phyloP scores from a whole-genome alignment of 2,888 invertebrate genomes.

The Tachina fera region DNA sequence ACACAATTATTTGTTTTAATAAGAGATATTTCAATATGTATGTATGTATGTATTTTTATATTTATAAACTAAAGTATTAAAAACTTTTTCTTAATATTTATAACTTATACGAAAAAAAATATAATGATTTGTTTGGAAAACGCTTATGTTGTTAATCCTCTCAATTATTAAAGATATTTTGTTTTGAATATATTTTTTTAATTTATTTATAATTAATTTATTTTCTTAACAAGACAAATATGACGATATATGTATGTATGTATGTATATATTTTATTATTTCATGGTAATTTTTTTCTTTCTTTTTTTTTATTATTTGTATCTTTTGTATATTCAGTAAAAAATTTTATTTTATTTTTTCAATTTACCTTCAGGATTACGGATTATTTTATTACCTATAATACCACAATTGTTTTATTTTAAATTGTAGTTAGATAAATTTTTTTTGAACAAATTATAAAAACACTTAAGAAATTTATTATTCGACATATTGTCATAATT shows the following conservation, averaged over 20 bases:
- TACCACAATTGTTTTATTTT: slow-evolving; percentile 63
- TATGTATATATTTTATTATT: slow-evolving; percentile 40
- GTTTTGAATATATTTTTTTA: slow-evolving; percentile 47
- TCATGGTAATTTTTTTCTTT: slow-evolving; percentile 27
- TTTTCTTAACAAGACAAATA: slow-evolving; percentile 68
- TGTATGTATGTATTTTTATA: slow-evolving; percentile 18
- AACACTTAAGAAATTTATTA: too few species aligned
- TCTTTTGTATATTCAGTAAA: slow-evolving; percentile 71
- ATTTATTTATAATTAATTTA: slow-evolving; percentile 59
- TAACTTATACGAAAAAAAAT: slow-evolving; percentile 56
- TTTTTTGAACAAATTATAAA: slow-evolving; percentile 21
- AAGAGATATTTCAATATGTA: slow-evolving; percentile 37
- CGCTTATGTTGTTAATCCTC: slow-evolving; percentile 19
- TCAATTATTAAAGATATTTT: slow-evolving; percentile 48
- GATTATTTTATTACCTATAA: slow-evolving; percentile 60
- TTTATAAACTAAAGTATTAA: slow-evolving; percentile 57
- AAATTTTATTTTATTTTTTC: slow-evolving; percentile 48
- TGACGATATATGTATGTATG: slow-evolving; percentile 43
- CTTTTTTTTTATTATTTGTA: slow-evolving; percentile 45
- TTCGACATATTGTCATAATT: too few species aligned
- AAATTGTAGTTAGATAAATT: slow-evolving; percentile 17
- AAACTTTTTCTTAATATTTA: slow-evolving; percentile 52
- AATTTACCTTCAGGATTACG: slow-evolving; percentile 47
- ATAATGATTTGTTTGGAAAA: slow-evolving; percentile 56
- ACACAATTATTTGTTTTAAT: slow-evolving; percentile 47